Base-by-base conservation (phyloP, 1,140 invertebrate genomes). In the Camponotus pennsylvanicus region DNA sequence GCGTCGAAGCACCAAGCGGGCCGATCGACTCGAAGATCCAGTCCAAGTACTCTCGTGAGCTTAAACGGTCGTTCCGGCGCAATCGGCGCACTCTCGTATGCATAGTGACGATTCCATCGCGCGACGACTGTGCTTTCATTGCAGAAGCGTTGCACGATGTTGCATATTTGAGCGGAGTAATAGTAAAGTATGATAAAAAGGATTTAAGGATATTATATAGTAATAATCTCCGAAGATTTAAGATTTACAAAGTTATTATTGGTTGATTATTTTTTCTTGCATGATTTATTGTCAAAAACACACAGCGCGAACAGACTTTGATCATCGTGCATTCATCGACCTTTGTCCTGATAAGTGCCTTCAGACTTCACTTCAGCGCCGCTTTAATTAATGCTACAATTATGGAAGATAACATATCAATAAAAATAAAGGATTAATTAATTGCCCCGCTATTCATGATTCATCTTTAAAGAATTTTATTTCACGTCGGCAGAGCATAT, bases 11-110 rank as follows among this genome's bases (percentile, higher is more conserved):
- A 21, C 55, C 32, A 15, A 27, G 73, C 27, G n/a, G 40, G 34
- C 83, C 73, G 63, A 88, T 88, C 88, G 63, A 86, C 57, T 70
- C 55, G 67, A 59, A 40, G 55, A 86, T 82, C 73, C 82, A 37
- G 63, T 85, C 70, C n/a, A 57, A 66, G 69, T 69, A 45, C 64
- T 64, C 66, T 85, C 73, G 73, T 87, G 83, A 61, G 75, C 57
- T 73, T 52, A 64, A 86, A 70, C 69, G 66, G 27, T 82, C 77
- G 40, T 86, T 86, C 66, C 59, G 40, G 77, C 27, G 75, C 76
- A 70, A 86, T 86, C 84, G 76, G 45, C 34, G 11, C 27, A 13
- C 76, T 61, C 52, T 67, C 49, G 75, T 69, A 80, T 78, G 63
- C 63, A 61, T 21, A 32, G 32, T 55, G 59, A 78, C 59, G 82